Evolutionary conservation across 2,888 invertebrate species (phyloP).

Genomic region (Dysmachus trigonus): DNA sequence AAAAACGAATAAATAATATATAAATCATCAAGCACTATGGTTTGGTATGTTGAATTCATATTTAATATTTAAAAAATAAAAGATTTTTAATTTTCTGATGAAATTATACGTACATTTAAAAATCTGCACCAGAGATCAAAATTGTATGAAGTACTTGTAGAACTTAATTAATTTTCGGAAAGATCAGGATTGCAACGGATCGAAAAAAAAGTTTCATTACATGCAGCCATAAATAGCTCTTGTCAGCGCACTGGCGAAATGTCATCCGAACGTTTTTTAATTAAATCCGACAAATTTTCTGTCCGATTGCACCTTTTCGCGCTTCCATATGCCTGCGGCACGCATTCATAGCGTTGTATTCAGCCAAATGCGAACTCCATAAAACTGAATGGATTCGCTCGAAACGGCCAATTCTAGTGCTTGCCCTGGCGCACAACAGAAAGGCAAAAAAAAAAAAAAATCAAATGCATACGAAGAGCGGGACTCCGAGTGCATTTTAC

Average conservation of each 20-base stretch:
- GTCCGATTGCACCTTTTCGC: constrained; percentile 35
- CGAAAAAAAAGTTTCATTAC: constrained; percentile 28
- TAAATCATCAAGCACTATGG: too few species aligned
- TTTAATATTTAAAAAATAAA: neutral
- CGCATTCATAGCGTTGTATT: constrained; percentile 14
- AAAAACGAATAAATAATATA: too few species aligned
- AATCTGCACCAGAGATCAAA: neutral
- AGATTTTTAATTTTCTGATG: too few species aligned
- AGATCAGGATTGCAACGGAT: neutral
- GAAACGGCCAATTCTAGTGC: constrained; percentile 36
- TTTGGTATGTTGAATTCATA: neutral
- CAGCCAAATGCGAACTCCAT: constrained; percentile 38
- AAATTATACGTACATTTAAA: neutral
- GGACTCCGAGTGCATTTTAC: constrained; percentile 46
- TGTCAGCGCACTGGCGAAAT: constrained; percentile 15
- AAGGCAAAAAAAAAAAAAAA: constrained; percentile 34
- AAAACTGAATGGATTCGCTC: constrained; percentile 38
- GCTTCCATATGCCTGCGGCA: constrained; percentile 10
- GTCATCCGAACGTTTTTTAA: constrained; percentile 40
- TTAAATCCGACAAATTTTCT: constrained; percentile 44
- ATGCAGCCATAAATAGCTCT: neutral
- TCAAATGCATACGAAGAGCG: constrained; percentile 27
- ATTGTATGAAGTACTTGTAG: neutral
- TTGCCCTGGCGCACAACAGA: neutral
- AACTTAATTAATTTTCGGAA: constrained; percentile 15